Evolutionary conservation across 2,888 invertebrate genomes (phyloP), one percentile per base, ranked within the genome.

Genomic region (Drosophila suboccidentalis): DNA sequence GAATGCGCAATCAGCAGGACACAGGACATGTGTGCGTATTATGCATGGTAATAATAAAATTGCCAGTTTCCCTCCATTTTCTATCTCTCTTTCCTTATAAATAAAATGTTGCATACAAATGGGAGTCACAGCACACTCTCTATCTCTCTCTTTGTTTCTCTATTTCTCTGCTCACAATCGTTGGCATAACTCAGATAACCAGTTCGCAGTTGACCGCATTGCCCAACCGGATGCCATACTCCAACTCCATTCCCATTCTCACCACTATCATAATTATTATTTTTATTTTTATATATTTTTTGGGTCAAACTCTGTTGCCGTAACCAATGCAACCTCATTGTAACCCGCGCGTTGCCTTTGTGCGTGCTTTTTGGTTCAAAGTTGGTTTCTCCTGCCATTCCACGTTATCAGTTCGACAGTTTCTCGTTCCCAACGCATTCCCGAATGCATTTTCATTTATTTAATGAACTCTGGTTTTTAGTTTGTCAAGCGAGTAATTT

Each of bases 1-100:
- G 66, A 81, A 68, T 80, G 82, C 57, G 75, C 82, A 80, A 79
- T 79, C 79, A 82, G 82, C 71, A 63, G 78, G 54, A 53, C 49
- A 43, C 53, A 65, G 49, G 63, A 59, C 49, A 50, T 54, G 49
- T 58, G 36, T 65, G 49, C 54, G 62, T 55, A 70, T 74, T 58
- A 78, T 72, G 59, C 55, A 51, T 53, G 55, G 59, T 65, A 63
- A 73, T 80, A 80, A 71, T 73, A 73, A 75, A 80, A 79, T 75
- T 70, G 72, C 64, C 70, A 60, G 65, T 47, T 3, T 17, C 11
- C 54, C 11, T 41, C 13, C 29, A 10, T 15, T 29, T 13, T 15
- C 29, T 8, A 29, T 29, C 8, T 39, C 22, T 9, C 32, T 26
- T 29, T 46, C 73, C 26, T 53, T 73, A 79, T 80, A 79, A 81